Conservation (phyloP, 2,113 vertebrate genomes). For the Phainopepla nitens region DNA sequence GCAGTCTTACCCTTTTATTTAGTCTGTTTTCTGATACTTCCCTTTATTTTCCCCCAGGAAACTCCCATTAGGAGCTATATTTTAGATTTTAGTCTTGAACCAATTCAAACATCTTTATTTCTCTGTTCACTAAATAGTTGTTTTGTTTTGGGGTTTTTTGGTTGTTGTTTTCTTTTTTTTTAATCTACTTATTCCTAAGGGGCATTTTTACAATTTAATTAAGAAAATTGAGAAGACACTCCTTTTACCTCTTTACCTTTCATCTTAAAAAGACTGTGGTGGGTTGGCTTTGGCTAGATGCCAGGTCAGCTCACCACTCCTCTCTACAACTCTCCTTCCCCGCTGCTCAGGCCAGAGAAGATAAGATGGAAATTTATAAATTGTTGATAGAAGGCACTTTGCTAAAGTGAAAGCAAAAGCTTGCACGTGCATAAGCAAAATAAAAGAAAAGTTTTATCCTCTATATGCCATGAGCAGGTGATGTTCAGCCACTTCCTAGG, state of each 20-base stretch:
- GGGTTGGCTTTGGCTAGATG: not conserved
- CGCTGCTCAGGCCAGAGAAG: not conserved
- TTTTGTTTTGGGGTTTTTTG: not conserved
- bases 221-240: not conserved
- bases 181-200: not conserved
- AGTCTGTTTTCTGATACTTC: not conserved
- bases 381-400: not conserved
- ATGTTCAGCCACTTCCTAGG: not conserved
- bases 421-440: not conserved
- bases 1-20: not conserved
- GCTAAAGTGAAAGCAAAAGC: not conserved
- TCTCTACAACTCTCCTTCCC: not conserved
- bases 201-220: not conserved
- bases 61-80: not conserved
- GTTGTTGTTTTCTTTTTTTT: not conserved
- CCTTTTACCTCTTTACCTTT: not conserved
- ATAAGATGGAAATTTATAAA: too few species aligned
- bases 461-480: too few species aligned
- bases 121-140: not conserved
- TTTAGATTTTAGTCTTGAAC: not conserved
- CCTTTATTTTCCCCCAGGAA: not conserved
- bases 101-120: not conserved
- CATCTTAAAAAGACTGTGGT: not conserved
- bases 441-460: not conserved
- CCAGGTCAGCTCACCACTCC: not conserved